Base-by-base conservation (phyloP, 2,113 vertebrate species). In the Malurus cyaneus region DNA sequence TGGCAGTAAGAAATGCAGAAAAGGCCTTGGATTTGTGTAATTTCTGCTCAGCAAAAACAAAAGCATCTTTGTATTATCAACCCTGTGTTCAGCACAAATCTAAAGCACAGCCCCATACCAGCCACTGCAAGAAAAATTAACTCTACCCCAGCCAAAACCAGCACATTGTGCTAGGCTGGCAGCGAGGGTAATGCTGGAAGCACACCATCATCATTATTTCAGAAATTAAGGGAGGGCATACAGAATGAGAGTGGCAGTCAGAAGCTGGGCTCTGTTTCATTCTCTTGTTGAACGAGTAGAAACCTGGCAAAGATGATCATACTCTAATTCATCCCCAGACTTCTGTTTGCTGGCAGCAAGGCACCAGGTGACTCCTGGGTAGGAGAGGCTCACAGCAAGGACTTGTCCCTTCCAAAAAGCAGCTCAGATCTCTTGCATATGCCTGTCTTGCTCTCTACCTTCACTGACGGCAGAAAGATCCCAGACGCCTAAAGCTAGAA, bases 201-300 rank as follows among this genome's bases (percentile, higher is more conserved):
- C 7, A 36, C 3, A 2, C 24, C 0, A 0, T 24, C 9, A 6
- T 46, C 42, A 2, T 44, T 83, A 47, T 57, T 80, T 67, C 17
- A 16, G 79, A 79, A 72, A 86, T 50, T 29, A 85, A 82, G 78
- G 86, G 52, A 67, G 16, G 5, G 18, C 24, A 10, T 31, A 44
- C 17, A 56, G 41, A 52, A 24, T 12, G 8, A 85, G 19, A 31
- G 31, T 69, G 66, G 31, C 46, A 89, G 72, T 53, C 21, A 21
- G 47, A 41, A 80, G 18, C 5, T 79, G 57, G 36, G 8, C 61
- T 87, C 15, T 85, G 14, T 65, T 93, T 69, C 2, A 1, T 34
- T 44, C 39, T 64, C 49, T 80, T 18, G 1, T 50, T 34, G 24
- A 76, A 69, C 0, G 0, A 65, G 21, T 59, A 69, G 66, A 89